Evolutionary conservation across 2,797 vertebrate genomes (phyloP), one percentile per base, ranked within the genome.

Genomic region (Aldrovandia affinis): DNA sequence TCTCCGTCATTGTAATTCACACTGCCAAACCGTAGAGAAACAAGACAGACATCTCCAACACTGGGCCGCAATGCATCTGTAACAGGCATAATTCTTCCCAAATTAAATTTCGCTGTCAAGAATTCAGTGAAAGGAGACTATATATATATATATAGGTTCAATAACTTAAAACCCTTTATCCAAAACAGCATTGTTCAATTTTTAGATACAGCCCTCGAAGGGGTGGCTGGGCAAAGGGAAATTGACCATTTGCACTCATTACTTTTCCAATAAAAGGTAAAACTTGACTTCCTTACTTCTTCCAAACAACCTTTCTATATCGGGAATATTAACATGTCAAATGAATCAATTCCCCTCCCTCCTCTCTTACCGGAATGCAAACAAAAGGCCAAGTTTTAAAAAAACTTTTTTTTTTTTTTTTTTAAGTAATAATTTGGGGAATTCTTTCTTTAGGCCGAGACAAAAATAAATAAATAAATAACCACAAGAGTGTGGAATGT

Each of bases 381-480:
- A 94, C 90, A 88, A 92, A 94, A 94, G 91, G 91, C 91, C 91
- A 91, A 89, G 88, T 50, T 93, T 94, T 50, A 12, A 12, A 12
- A 12, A 12, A 50, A 50, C 6, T 50, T 12, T 50, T 50, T 6
- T 5, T 50, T 50, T 50, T 12, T 50, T 50, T 50, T 50, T 50
- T 50, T 50, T 50, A 50, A 63, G 55, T 3, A 33, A 28, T 30
- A 2, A 65, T 70, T 39, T 39, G 15, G 65, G 65, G 65, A 39
- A 70, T 70, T 92, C 89, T 89, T 88, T 90, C 91, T 93, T 90
- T 90, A 95, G 92, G 95, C 93, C 92, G 96, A 96, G 94, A 90
- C 50, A 88, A 96, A n/a, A 98, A 97, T 98, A 98, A 97, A 96
- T 96, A 94, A 98, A 99, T 99, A 99, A 99, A 99, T 98, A 99